phyloP scores from a whole-genome alignment of 2,113 vertebrate species.

The Tinamus guttatus region DNA sequence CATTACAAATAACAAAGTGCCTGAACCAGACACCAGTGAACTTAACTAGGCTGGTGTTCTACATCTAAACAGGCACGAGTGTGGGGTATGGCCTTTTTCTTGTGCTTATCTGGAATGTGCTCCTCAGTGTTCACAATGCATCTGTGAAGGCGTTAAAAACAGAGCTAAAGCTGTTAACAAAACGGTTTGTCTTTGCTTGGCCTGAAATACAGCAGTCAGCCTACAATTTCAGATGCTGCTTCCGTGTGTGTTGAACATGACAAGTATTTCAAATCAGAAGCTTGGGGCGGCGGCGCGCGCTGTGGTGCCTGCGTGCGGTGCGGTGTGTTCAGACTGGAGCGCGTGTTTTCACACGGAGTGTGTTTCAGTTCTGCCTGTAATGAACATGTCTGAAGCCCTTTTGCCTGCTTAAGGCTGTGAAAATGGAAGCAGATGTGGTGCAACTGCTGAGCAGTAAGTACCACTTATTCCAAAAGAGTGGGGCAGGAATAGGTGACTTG shows the following conservation, averaged over 20 bases:
- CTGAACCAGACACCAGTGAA: not conserved
- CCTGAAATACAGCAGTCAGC: not conserved
- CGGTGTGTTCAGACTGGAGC: not conserved
- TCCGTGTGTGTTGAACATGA: not conserved
- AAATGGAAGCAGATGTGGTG: not conserved
- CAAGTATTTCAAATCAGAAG: not conserved
- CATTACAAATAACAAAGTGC: not conserved
- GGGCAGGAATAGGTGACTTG: not conserved
- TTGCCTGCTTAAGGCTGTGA: not conserved
- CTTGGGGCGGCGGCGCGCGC: not conserved
- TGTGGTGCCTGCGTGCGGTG: not conserved
- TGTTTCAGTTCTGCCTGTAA: not conserved
- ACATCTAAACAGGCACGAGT: not conserved
- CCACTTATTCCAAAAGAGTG: not conserved
- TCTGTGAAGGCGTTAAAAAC: not conserved
- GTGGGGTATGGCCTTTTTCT: not conserved
- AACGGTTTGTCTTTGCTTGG: not conserved
- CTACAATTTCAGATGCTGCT: not conserved
- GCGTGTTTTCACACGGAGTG: not conserved
- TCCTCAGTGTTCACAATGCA: not conserved
- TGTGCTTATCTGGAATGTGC: not conserved
- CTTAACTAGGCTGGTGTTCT: not conserved
- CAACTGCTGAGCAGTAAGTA: not conserved
- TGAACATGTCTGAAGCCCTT: accelerated
- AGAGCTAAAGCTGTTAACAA: not conserved